These are phyloP conservation scores for Sialis lutaria DNA, from an alignment of 2,888 invertebrate species.

Conservation along the genomic window DNA sequence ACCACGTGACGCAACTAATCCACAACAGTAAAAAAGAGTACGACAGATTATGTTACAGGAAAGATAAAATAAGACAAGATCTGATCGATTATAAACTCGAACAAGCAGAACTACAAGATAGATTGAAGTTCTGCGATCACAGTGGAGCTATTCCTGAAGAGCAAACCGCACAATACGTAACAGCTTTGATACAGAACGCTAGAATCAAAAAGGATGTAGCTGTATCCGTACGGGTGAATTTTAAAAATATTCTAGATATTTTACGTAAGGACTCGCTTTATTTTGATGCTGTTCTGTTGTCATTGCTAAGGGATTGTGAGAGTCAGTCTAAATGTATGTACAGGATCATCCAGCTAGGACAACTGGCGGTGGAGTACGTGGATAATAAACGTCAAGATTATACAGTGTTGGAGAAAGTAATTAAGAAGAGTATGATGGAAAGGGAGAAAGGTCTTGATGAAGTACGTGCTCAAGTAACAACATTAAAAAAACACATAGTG, in stretches of 20 bases:
- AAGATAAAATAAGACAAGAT: conserved; percentile 38
- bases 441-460: conserved; percentile 21
- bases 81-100: conserved; percentile 38
- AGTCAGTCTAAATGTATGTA: conserved; percentile 43
- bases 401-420: conserved; percentile 34
- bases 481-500: no score
- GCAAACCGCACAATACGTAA: conserved; percentile 35
- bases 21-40: conserved; percentile 41
- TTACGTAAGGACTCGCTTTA: conserved; percentile 49
- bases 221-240: conserved; percentile 41
- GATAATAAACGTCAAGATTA: conserved; percentile 44
- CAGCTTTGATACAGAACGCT: conserved; percentile 42
- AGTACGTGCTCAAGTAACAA: no score
- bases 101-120: conserved; percentile 33
- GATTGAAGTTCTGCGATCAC: conserved; percentile 28
- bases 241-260: conserved; percentile 39
- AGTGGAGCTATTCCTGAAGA: conserved; percentile 30
- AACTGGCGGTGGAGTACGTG: conserved; percentile 45
- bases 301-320: conserved; percentile 36
- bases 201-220: conserved; percentile 46
- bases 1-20: conserved; percentile 41
- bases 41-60: conserved; percentile 38
- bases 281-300: conserved; percentile 41
- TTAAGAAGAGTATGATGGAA: conserved; percentile 43
- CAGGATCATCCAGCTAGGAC: conserved; percentile 45